Base-by-base conservation (phyloP, 2,113 vertebrate genomes). In the Pholis gunnellus region DNA sequence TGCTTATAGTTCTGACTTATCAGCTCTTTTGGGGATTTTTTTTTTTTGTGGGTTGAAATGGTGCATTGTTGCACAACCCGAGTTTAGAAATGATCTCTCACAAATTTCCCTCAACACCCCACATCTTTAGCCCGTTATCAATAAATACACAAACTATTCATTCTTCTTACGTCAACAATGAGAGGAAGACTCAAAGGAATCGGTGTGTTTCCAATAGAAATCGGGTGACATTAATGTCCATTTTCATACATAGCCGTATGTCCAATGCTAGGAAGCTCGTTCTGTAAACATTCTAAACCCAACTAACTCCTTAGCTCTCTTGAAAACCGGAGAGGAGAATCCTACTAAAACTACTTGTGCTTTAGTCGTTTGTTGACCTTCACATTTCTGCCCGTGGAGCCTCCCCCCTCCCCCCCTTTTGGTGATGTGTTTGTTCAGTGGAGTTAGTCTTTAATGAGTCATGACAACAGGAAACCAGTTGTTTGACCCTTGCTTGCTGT, bases 391-490 rank as follows among this genome's bases (percentile, higher is more conserved):
- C 50, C 44, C 9, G 57, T 36, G 52, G 38, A 50, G 31, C 50
- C 38, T 13, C 6, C 20, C 57, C 6, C 20, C 57, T 68, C 59
- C 78, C 4, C 31, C 18, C 34, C n/a, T 8, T 57, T 17, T 48
- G 6, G 1, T 54, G 29, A 18, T 8, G 15, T 70, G 44, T 68
- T 50, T 54, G 70, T 27, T 70, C 38, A 54, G 38, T 71, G 38
- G 9, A 75, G 79, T 86, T 89, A 85, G 72, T 88, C 15, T 79
- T 85, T 87, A 87, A 91, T 81, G 60, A 81, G 60, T 61, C 3
- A 1, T 60, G 67, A 46, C 65, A 79, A 20, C 48, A 69, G 48
- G 17, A 67, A 34, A 34, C 48, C 13, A 11, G 40, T 31, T 1
- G 15, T 84, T 72, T 69, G 66, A 80, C 78, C 72, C 70, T 50